phyloP scores from a whole-genome alignment of 2,113 vertebrate genomes.

The Aix galericulata region DNA sequence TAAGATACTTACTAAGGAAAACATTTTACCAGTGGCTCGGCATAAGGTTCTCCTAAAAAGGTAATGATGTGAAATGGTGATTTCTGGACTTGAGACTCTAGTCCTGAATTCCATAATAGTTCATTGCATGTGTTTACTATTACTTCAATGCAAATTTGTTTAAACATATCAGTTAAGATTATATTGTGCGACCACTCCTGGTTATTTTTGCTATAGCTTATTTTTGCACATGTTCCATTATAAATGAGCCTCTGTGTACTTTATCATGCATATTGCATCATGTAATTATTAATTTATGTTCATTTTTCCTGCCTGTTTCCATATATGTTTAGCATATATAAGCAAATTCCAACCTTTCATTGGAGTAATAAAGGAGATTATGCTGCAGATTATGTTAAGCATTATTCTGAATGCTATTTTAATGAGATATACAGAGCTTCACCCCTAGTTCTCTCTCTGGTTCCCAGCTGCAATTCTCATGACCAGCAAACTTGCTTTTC shows the following conservation, averaged over 20 bases:
- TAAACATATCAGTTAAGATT: conserved; percentile 33
- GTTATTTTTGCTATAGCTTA: conserved; percentile 24
- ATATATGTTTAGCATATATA: not conserved
- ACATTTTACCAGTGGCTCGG: not conserved
- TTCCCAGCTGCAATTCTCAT: not conserved
- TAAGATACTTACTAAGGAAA: not conserved
- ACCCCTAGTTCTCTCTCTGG: not conserved
- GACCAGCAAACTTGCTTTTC: not conserved
- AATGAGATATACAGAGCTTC: not conserved
- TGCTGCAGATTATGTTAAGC: not conserved
- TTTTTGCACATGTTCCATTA: conserved; percentile 44
- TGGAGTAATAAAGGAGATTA: not conserved
- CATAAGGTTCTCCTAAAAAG: not conserved
- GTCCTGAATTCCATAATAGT: not conserved
- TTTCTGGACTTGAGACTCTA: not conserved
- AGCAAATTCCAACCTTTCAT: not conserved
- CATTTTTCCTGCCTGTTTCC: conserved; percentile 19
- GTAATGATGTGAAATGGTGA: not conserved
- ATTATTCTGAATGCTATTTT: not conserved
- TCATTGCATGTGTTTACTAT: conserved; percentile 18
- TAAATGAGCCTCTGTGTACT: conserved; percentile 20
- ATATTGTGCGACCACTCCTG: not conserved
- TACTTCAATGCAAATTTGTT: conserved; percentile 23
- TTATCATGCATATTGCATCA: conserved; percentile 35
- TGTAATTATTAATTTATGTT: conserved; percentile 33